Evolutionary conservation across 2,797 vertebrate genomes (phyloP).

Genomic region (Melanotaenia parkinsoni): DNA sequence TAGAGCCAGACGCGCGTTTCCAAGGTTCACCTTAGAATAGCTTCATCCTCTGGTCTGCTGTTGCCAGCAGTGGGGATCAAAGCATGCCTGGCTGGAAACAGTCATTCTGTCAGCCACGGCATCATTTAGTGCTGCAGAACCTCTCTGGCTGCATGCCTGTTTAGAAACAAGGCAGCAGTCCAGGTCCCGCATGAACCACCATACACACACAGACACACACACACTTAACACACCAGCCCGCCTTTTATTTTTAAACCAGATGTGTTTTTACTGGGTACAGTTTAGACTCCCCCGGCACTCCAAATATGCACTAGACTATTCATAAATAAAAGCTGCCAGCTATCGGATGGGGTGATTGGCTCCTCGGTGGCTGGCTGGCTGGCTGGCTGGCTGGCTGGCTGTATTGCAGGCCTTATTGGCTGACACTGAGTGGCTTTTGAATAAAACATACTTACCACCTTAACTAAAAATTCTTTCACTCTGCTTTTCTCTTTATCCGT

Average conservation of each 20-base stretch:
- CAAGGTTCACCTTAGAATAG: conserved; percentile 19
- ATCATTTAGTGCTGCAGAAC: conserved; percentile 47
- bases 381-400: conserved; percentile 18
- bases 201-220: conserved; percentile 9
- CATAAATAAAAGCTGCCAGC: conserved; percentile 57
- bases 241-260: conserved; percentile 80
- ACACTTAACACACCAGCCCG: conserved; percentile 30
- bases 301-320: conserved; percentile 72
- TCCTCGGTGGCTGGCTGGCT: conserved; percentile 10
- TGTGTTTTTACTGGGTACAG: conserved; percentile 82
- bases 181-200: conserved; percentile 45
- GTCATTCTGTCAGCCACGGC: conserved; percentile 50
- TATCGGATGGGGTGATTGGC: conserved; percentile 42
- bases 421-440: conserved; percentile 3
- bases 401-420: conserved; percentile 7
- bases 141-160: conserved; percentile 53
- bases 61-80: conserved; percentile 34
- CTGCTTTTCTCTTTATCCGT: background rate
- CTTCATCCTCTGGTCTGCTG: conserved; percentile 28
- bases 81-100: conserved; percentile 55
- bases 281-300: conserved; percentile 68
- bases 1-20: conserved; percentile 6
- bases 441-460: conserved; percentile 10
- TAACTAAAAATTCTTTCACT: background rate
- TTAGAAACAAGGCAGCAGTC: conserved; percentile 54